Percentiles rank a stretch among this genome's conserved stretches.
Conservation (phyloP, 2,888 invertebrate genomes). For the Orchestes rusci region DNA sequence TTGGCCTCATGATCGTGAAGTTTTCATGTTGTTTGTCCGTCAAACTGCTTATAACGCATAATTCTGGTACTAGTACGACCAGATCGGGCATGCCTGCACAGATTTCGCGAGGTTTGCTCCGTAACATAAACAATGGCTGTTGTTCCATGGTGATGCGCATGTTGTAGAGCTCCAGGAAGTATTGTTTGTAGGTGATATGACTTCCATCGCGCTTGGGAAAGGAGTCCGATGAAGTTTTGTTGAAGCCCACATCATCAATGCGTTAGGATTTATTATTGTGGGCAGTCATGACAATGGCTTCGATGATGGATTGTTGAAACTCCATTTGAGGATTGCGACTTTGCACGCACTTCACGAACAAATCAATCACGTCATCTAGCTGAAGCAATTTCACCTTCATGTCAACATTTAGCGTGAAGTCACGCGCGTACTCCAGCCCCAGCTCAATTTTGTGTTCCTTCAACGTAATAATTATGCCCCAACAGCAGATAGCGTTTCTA, state of each 20-base stretch:
- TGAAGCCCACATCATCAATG: conserved; percentile 67
- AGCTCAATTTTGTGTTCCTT: conserved; percentile 60
- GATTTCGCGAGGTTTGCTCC: conserved; percentile 61
- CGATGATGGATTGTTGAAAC: conserved; percentile 48
- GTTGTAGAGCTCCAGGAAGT: conserved; percentile 18
- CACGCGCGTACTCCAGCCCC: conserved; percentile 78
- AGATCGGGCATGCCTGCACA: conserved; percentile 61
- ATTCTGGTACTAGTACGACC: conserved; percentile 74
- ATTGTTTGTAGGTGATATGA: conserved; percentile 16
- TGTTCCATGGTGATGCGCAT: conserved; percentile 25
- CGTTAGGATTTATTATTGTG: conserved; percentile 72
- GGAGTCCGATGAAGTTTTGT: conserved; percentile 49
- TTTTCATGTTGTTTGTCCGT: conserved; percentile 49
- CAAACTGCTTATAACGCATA: conserved; percentile 78
- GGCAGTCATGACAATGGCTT: conserved; percentile 62
- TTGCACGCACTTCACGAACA: conserved; percentile 50
- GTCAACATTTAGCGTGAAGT: conserved; percentile 71
- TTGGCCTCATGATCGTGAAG: conserved; percentile 57
- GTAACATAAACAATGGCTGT: conserved; percentile 77
- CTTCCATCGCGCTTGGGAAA: conserved; percentile 54
- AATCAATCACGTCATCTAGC: conserved; percentile 62
- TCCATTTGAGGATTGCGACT: conserved; percentile 31
- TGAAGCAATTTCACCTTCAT: conserved; percentile 79
- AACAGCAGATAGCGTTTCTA: too few relatives aligned
- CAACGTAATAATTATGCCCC: conserved; percentile 66